Evolutionary conservation across 2,888 invertebrate species (phyloP).

Genomic region (Ectemnius continuus): DNA sequence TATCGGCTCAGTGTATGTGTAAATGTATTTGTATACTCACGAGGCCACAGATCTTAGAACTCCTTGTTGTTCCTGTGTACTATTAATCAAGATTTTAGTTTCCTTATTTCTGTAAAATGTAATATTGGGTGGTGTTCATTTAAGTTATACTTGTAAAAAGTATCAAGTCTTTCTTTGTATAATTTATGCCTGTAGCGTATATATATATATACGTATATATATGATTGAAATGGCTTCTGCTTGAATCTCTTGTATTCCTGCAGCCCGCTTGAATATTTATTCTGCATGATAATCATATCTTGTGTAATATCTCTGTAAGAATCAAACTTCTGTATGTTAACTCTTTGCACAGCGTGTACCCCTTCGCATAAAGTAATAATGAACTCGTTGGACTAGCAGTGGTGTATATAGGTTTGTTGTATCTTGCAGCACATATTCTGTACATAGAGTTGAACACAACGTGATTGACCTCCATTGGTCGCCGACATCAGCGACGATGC

Average conservation of each 20-base stretch:
- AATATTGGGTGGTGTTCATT: no score
- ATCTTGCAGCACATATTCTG: slow-evolving; percentile 7
- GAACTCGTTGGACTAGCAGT: slow-evolving; percentile 13
- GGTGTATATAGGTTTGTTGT: slow-evolving; percentile 12
- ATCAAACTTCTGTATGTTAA: not conserved
- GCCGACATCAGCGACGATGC: slow-evolving; percentile 5
- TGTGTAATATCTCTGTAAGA: no score
- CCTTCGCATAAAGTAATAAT: not conserved
- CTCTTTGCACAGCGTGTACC: slow-evolving; percentile 2
- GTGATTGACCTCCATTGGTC: slow-evolving; percentile 5
- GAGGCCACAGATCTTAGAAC: no score
- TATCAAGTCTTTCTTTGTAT: no score
- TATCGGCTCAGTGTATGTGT: not conserved
- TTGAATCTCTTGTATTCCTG: slow-evolving; percentile 39
- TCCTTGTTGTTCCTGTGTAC: no score
- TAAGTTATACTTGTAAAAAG: no score
- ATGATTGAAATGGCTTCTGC: slow-evolving; percentile 41
- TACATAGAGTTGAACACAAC: slow-evolving; percentile 17
- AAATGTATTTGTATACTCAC: no score
- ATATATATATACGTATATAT: slow-evolving; percentile 12
- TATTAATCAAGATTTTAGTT: not conserved
- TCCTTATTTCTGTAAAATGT: not conserved
- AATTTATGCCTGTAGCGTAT: slow-evolving; percentile 41
- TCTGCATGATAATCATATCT: slow-evolving; percentile 4
- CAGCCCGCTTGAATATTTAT: slow-evolving; percentile 27